Evolutionary conservation across 2,888 invertebrate species (phyloP), one percentile per base, ranked within the genome.

Genomic region (Habrosyne pyritoides): DNA sequence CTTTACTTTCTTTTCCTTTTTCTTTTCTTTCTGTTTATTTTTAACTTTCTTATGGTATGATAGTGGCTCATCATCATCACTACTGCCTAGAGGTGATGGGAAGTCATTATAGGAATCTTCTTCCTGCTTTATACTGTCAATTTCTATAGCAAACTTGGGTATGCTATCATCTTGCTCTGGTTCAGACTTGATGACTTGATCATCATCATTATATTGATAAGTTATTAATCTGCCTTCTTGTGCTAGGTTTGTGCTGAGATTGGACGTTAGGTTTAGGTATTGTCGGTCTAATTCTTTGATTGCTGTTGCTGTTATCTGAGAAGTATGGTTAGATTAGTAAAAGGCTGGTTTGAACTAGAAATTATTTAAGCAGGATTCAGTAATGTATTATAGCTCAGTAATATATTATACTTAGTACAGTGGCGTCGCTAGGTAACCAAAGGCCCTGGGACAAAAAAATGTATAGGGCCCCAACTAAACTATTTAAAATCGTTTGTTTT

Each of bases 61-160:
- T 0, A 89, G 59, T 0, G 89, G 89, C 56, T 87, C 86, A 65
- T 90, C 83, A 65, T 90, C 83, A 60, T 84, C 87, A 64, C 83
- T 84, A 68, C 82, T 84, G 0, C 79, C 78, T 10, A 71, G 46
- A 2, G 56, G 57, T 6, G 59, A 55, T 21, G 60, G 59, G 1
- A 65, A 50, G 10, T 79, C 80, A 56, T 72, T 68, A 48, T 2
- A 24, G 26, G 55, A 59, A n/a, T 66, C 67, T 22, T 77, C 69
- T 53, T 88, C 87, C 33, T 79, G 72, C 54, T 89, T 87, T 0
- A 87, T 69, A 54, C 49, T 49, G 2, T 68, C 67, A 0, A 70
- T 52, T 42, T 77, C 73, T 33, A 70, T 56, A 42, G 54, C 55
- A 54, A 48, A 61, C 47, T n/a, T 52, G 54, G 48, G 49, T 24